Evolutionary conservation across 2,888 invertebrate genomes (phyloP), one percentile per base, ranked within the genome.

Genomic region (Malthinus seriepunctatus): DNA sequence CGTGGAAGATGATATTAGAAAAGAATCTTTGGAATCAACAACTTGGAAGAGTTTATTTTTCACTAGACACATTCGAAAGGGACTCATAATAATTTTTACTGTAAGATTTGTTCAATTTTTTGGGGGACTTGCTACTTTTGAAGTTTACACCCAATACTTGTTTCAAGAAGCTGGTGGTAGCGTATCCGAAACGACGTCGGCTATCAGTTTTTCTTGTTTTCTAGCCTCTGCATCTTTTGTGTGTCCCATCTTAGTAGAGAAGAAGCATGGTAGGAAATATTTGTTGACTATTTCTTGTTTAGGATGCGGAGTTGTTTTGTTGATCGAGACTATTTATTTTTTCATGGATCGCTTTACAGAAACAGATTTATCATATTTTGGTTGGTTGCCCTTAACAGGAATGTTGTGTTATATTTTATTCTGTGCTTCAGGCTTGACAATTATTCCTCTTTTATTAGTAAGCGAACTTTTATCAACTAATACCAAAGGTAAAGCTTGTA

Each of bases 81-180:
- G 73, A 9, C 52, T 72, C 14, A 33, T 69, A 1, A 61, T 71
- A 1, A 63, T 66, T 48, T 58, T 69, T 8, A 58, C 66, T 5
- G 38, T 67, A 4, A 66, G 73, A 49, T 56, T 67, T 23, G 63
- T 68, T n/a, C 74, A 74, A 50, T 73, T 73, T 55, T 69, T 70
- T 47, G 67, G 67, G 14, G 75, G 75, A 4, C 60, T 65, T 1
- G 62, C 70, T 1, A 71, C 72, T 1, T 70, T 74, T 37, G 61
- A 63, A 2, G 56, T 69, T n/a, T 74, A 75, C 53, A 60, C 69
- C 5, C 73, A 74, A 47, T 62, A 63, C 32, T 72, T 77, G 46
- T 77, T 77, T 51, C 63, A 67, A 34, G 68, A 71, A 67, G 70
- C 75, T 10, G 74, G 73, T 33, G 72, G 72, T 9, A 64, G 69